A percentile compares a stretch with the other conserved stretches of the same genome.
Evolutionary conservation across 2,888 invertebrate genomes (phyloP).

Genomic region (Lordiphosa andalusiaca): DNA sequence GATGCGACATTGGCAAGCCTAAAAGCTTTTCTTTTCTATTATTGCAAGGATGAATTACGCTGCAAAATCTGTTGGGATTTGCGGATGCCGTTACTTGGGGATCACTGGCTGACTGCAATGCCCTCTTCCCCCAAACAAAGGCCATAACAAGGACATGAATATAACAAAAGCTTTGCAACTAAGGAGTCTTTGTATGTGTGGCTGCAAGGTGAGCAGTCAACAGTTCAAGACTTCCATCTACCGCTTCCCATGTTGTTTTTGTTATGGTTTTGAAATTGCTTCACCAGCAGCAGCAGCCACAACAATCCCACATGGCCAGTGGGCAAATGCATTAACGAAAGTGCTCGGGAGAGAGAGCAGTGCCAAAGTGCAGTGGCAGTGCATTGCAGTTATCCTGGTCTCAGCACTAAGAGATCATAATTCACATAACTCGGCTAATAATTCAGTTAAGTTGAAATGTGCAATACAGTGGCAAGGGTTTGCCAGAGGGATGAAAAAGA

Average conservation of each 20-base stretch:
- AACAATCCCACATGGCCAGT: slow-evolving; percentile 70
- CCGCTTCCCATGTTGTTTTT: slow-evolving; percentile 29
- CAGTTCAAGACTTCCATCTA: slow-evolving; percentile 41
- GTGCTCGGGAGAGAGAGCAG: slow-evolving; percentile 38
- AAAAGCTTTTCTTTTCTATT: slow-evolving; percentile 56
- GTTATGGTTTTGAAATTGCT: slow-evolving; percentile 65
- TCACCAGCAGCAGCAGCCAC: slow-evolving; percentile 42
- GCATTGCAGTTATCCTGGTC: slow-evolving; percentile 29
- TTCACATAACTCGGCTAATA: slow-evolving; percentile 72
- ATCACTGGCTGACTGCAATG: slow-evolving; percentile 24
- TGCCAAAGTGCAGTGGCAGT: slow-evolving; percentile 17
- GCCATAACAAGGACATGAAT: slow-evolving; percentile 65
- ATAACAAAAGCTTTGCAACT: slow-evolving; percentile 40
- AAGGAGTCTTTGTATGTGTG: slow-evolving; percentile 8
- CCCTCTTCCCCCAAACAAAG: slow-evolving; percentile 33
- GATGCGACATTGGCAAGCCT: slow-evolving; percentile 37
- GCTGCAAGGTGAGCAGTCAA: slow-evolving; percentile 55
- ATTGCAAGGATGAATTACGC: slow-evolving; percentile 31
- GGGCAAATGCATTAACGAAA: slow-evolving; percentile 74
- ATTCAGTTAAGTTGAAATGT: slow-evolving; percentile 74
- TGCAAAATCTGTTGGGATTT: slow-evolving; percentile 22
- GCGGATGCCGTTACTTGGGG: slow-evolving; percentile 8
- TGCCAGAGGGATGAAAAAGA: neutral
- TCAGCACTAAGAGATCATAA: slow-evolving; percentile 71
- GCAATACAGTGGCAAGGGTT: slow-evolving; percentile 34